Evolutionary conservation across 2,888 invertebrate species (phyloP), one percentile per base, ranked within the genome.

Genomic region (Rhagium mordax): DNA sequence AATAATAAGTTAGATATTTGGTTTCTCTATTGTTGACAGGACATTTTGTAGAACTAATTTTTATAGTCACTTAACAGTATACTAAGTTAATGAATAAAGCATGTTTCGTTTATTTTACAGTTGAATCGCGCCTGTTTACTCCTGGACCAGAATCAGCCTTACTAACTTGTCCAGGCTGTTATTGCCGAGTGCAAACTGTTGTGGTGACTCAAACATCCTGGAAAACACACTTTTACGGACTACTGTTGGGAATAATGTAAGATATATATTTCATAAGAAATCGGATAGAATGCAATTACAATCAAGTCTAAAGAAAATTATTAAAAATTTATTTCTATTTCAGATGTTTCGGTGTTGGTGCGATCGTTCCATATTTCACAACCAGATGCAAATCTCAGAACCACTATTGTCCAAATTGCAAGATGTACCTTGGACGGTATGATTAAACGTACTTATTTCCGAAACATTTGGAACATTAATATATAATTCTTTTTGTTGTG

Each of bases 341-440:
- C n/a, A 41, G 41, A n/a, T 67, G 81, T 80, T 59, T 79, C 89
- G 89, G 66, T 86, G 84, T 20, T 88, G 87, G 84, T 89, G 89
- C 74, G 86, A 83, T 16, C 86, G 85, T 88, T 49, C 89, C 89
- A 1, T 89, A 89, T 72, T 89, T 89, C 69, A 85, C 85, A 65
- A 88, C 89, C 72, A 85, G 84, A 16, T 89, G 89, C 64, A 78
- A 87, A 76, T 82, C 81, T 21, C 85, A 84, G 60, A 88, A 88
- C 71, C 90, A 90, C 75, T 88, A 86, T 71, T 90, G 90, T 75
- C 89, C 89, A 2, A 82, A 85, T 48, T 90, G 90, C 78, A 82
- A 84, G 10, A 79, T 86, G 0, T 90, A 81, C 75, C 81, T 90
- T 48, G 90, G 90, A 6, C 10, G 41, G 4, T 4, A 41, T n/a